Evolutionary conservation across 2,797 vertebrate species (phyloP), one percentile per base, ranked within the genome.

Genomic region (Lemur catta): DNA sequence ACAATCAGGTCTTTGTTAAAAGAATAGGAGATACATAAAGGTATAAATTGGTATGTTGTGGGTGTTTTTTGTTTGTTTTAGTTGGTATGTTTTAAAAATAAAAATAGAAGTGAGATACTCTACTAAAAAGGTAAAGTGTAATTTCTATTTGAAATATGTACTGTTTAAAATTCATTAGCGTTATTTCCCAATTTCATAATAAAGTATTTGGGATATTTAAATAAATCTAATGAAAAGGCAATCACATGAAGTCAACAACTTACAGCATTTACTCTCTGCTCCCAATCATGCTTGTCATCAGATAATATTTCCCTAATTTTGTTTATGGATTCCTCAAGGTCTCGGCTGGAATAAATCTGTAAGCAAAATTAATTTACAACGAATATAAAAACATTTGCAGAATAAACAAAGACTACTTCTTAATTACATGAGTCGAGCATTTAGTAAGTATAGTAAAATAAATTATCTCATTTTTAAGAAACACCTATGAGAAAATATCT

Each of bases 201-300:
- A 48, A 63, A 91, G 26, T 50, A 79, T 48, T 90, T 85, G 35
- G 8, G 95, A 50, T 43, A 57, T 35, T 81, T 65, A 86, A 87
- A 76, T 24, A 26, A 55, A 26, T 63, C 30, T 38, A 84, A 78
- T 57, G 43, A 78, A 96, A 94, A 89, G 4, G 14, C 10, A 80
- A 28, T 90, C 6, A 61, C 12, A 95, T 12, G 10, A 84, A 76
- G 52, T 76, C 78, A 89, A 92, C 1, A 17, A 95, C 99, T 99
- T 98, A 99, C 99, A 71, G 99, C 99, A 1, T 98, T 98, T 75
- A 99, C 99, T 97, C 99, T 98, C 97, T 99, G 99, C 86, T 99
- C 99, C 99, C 99, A 99, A 98, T 99, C 99, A 10, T 99, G 99
- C 90, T 99, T 99, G 89, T 99, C 99, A 96, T 99, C 99, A 74